Percentiles rank a stretch among this genome's conserved stretches.
phyloP scores from a whole-genome alignment of 2,797 vertebrate genomes.

The Capromys pilorides region DNA sequence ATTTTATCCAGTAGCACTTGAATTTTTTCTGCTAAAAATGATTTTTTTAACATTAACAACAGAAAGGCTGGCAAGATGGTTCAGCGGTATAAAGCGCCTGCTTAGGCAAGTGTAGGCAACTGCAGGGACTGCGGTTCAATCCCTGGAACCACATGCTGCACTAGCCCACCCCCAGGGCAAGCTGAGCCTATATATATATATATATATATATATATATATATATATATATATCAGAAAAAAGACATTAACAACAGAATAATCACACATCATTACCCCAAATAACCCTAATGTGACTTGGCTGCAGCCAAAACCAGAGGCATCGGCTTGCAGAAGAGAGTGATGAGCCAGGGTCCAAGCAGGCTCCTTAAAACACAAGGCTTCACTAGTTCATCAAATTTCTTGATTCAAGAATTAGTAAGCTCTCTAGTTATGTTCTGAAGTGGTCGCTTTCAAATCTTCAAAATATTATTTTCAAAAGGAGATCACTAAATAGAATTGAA shows the following conservation, averaged over 20 bases:
- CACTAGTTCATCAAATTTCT: background rate
- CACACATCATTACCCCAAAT: background rate
- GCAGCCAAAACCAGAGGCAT: background rate
- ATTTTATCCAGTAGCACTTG: conserved; percentile 15
- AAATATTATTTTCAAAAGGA: conserved; percentile 32
- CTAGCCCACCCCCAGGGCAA: too few relatives aligned
- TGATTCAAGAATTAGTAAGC: conserved; percentile 13
- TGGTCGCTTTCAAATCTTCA: background rate
- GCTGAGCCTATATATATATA: too few relatives aligned
- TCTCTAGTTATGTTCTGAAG: conserved; percentile 30
- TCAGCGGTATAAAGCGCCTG: too few relatives aligned
- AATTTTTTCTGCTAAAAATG: background rate
- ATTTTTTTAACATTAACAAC: background rate
- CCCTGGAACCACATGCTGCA: too few relatives aligned
- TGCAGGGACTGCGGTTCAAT: too few relatives aligned
- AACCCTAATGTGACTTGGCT: background rate
- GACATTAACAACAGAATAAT: background rate
- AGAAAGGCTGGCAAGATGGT: too few relatives aligned
- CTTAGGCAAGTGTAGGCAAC: too few relatives aligned
- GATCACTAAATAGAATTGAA: conserved; percentile 1
- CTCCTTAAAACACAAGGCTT: background rate
- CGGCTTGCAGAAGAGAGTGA: background rate
- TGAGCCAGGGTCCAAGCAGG: background rate
- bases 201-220: too few relatives aligned
- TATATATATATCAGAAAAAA: too few relatives aligned